Conservation (phyloP, 2,113 vertebrate species). For the Xiphias gladius region DNA sequence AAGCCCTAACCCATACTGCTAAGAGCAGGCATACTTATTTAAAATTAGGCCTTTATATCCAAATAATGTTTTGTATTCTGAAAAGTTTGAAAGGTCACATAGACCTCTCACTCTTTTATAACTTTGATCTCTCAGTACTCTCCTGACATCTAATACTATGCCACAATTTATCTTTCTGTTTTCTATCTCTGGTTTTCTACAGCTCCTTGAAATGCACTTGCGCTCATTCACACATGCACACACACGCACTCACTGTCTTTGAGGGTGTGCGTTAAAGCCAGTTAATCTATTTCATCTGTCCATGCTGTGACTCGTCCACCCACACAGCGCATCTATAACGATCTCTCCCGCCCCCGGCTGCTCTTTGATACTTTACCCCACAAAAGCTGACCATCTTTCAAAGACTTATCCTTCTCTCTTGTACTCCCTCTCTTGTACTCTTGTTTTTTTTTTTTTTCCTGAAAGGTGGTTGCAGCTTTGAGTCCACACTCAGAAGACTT, state of each 20-base stretch:
- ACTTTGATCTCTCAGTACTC: background rate
- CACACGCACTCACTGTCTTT: constrained; percentile 41
- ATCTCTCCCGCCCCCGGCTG: constrained; percentile 64
- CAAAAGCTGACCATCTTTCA: constrained; percentile 76
- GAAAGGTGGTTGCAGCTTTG: constrained; percentile 47
- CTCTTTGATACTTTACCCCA: constrained; percentile 72
- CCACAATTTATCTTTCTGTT: constrained; percentile 21
- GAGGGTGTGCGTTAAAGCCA: constrained; percentile 49
- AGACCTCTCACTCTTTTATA: background rate
- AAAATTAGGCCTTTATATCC: background rate
- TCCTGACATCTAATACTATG: background rate
- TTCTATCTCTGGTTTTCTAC: constrained; percentile 9
- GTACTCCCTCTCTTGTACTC: constrained; percentile 47
- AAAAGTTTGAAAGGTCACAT: background rate
- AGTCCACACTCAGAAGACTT: constrained; percentile 52
- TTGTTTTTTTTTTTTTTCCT: constrained; percentile 22
- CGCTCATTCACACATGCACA: background rate
- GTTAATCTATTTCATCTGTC: constrained; percentile 79
- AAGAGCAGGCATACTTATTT: background rate
- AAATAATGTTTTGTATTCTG: background rate
- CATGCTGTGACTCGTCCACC: constrained; percentile 69
- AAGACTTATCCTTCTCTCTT: constrained; percentile 59
- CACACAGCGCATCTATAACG: constrained; percentile 73
- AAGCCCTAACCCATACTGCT: background rate
- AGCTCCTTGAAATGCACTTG: constrained; percentile 11